These are phyloP conservation scores for Channallabes apus DNA, from an alignment of 2,797 vertebrate genomes.

Conservation along the genomic window DNA sequence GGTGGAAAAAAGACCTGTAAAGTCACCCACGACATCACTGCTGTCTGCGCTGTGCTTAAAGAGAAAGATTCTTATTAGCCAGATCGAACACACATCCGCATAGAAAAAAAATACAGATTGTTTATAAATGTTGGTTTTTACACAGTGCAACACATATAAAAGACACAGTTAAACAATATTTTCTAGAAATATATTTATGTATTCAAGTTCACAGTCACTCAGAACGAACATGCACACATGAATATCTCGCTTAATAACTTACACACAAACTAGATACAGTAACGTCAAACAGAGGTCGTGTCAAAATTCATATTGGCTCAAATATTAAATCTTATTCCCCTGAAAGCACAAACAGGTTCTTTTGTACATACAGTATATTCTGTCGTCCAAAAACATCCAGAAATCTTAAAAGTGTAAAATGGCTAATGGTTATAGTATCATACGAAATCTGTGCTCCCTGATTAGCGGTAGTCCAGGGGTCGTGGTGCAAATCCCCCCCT, in stretches of 20 bases:
- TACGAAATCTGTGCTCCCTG: slow-evolving; percentile 9
- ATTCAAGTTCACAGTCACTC: slow-evolving; percentile 8
- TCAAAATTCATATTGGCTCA: not conserved
- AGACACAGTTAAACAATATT: not conserved
- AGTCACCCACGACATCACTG: too few species aligned
- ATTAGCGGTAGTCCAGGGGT: not conserved
- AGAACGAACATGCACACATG: slow-evolving; percentile 21
- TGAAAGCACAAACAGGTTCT: not conserved
- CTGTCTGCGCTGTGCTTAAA: too few species aligned
- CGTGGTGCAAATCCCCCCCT: slow-evolving; percentile 12
- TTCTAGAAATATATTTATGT: slow-evolving; percentile 30
- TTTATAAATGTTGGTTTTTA: too few species aligned
- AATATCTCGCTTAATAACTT: slow-evolving; percentile 32
- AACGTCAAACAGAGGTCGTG: not conserved
- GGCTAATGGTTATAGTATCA: not conserved
- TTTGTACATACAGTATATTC: not conserved
- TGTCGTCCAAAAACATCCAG: not conserved
- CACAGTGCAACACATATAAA: not conserved
- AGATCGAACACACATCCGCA: too few species aligned
- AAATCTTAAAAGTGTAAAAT: not conserved
- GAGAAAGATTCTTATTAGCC: too few species aligned
- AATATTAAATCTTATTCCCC: not conserved
- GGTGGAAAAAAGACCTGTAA: too few species aligned
- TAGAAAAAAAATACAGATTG: too few species aligned
- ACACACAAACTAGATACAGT: slow-evolving; percentile 4